Evolutionary conservation across 2,797 vertebrate species (phyloP).

Genomic region (Anguilla pacifica): DNA sequence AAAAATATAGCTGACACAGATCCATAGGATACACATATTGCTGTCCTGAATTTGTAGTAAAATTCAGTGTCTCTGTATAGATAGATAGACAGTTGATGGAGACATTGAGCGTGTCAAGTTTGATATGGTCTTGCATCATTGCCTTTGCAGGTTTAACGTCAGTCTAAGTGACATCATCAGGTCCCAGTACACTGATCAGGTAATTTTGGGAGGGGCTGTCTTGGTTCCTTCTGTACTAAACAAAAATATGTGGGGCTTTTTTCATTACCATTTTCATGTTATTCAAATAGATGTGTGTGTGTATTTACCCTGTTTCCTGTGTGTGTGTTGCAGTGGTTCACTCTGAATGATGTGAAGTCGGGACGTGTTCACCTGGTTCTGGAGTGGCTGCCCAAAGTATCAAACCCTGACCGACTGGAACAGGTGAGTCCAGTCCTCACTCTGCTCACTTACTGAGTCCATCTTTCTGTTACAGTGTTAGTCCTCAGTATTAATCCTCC

Average conservation of each 20-base stretch:
- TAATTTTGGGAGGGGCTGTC: conserved; percentile 44
- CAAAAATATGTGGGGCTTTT: background rate
- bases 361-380: conserved; percentile 83
- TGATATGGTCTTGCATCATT: conserved; percentile 20
- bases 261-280: background rate
- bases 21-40: background rate
- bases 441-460: background rate
- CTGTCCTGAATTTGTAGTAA: background rate
- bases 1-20: no score
- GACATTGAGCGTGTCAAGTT: background rate
- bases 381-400: conserved; percentile 77
- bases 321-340: conserved; percentile 79
- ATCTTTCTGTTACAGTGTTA: background rate
- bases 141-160: conserved; percentile 78
- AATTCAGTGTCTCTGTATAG: background rate
- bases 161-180: conserved; percentile 78
- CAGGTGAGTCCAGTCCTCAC: conserved; percentile 68
- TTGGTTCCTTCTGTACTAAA: background rate
- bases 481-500: background rate
- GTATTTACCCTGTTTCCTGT: background rate
- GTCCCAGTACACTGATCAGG: conserved; percentile 82
- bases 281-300: background rate
- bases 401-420: conserved; percentile 74
- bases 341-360: conserved; percentile 82
- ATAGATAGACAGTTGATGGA: background rate